Evolutionary conservation across 2,113 vertebrate species (phyloP).

Genomic region (Holacanthus passer): DNA sequence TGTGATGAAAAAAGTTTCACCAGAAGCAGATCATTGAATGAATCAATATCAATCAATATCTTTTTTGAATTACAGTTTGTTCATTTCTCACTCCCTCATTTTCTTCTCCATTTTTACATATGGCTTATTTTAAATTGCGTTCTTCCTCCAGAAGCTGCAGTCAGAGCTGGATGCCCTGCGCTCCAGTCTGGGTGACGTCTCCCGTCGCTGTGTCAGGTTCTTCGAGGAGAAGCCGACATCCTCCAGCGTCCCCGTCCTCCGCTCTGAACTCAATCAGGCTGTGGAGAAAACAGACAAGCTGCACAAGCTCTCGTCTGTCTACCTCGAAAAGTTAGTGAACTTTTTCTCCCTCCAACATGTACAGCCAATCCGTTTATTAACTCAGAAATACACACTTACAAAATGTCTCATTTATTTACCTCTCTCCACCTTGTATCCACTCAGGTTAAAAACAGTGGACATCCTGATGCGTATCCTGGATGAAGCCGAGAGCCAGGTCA

Average conservation of each 20-base stretch:
- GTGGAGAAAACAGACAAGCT: constrained; percentile 91
- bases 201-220: constrained; percentile 89
- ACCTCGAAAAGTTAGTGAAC: constrained; percentile 91
- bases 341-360: neutral
- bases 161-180: constrained; percentile 88
- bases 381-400: neutral
- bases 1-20: too few species aligned
- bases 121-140: neutral
- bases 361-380: fast-evolving
- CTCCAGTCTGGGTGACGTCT: constrained; percentile 85
- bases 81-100: neutral
- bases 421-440: neutral
- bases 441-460: constrained; percentile 93
- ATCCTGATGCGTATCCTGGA: constrained; percentile 88
- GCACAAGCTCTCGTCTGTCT: constrained; percentile 89
- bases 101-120: neutral
- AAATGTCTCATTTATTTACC: neutral
- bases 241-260: constrained; percentile 86
- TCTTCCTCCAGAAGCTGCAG: constrained; percentile 79
- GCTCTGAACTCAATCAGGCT: constrained; percentile 89
- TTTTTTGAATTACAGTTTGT: neutral
- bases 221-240: constrained; percentile 90
- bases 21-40: too few species aligned
- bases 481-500: constrained; percentile 91
- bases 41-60: neutral